A percentile compares a stretch with the other conserved stretches of the same genome.
Conservation (phyloP, 2,888 invertebrate genomes). For the Disparrhopalites patrizii region DNA sequence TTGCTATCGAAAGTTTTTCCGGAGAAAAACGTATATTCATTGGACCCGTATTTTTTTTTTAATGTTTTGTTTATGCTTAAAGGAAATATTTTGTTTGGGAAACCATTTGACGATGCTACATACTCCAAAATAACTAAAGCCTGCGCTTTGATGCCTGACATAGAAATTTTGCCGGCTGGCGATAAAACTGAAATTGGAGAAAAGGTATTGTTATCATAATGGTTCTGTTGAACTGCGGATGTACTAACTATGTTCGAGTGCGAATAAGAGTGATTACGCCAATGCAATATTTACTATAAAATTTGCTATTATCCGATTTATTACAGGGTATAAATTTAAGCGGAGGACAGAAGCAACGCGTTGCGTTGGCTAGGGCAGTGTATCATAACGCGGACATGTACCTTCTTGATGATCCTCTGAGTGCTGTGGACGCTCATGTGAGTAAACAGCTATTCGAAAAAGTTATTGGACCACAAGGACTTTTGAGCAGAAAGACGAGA, state of each 20-base stretch:
- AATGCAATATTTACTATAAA: background rate
- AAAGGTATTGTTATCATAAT: no score
- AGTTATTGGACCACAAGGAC: constrained; percentile 68
- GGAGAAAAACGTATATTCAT: no score
- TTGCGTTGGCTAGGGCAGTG: constrained; percentile 64
- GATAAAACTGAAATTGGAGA: constrained; percentile 98
- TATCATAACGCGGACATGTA: constrained; percentile 55
- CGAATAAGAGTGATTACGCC: no score
- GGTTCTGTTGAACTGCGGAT: no score
- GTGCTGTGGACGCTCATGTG: constrained; percentile 67
- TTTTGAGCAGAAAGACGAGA: constrained; percentile 70
- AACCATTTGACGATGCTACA: constrained; percentile 62
- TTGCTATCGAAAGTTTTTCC: no score
- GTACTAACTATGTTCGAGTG: background rate
- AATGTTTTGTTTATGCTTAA: no score
- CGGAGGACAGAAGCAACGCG: constrained; percentile 66
- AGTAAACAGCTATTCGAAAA: constrained; percentile 94
- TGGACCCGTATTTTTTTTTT: no score
- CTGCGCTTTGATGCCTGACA: constrained; percentile 85
- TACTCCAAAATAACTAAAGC: constrained; percentile 80
- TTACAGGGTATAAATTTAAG: constrained; percentile 70
- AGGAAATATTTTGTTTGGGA: constrained; percentile 92
- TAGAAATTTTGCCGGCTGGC: constrained; percentile 90
- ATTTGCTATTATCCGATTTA: background rate
- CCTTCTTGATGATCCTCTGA: constrained; percentile 59